Evolutionary conservation across 1,140 invertebrate genomes (phyloP), one percentile per base, ranked within the genome.

Genomic region (Drosophila chauvacae): DNA sequence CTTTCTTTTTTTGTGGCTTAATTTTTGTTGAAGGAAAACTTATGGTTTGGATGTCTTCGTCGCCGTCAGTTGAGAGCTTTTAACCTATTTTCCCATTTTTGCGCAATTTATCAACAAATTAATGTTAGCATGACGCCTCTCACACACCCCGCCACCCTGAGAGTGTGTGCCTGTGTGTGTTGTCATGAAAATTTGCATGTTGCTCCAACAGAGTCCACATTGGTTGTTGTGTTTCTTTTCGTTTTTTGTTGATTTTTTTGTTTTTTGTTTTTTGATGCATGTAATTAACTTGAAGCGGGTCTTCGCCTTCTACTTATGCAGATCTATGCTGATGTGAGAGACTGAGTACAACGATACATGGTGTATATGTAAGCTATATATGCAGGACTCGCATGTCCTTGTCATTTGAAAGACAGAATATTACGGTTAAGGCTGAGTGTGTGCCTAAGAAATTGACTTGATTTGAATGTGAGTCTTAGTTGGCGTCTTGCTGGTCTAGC

Each of bases 61-160:
- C 35, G 53, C 23, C 62, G 48, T 42, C 66, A 70, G 73, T 81
- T 77, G 62, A 87, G 84, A 66, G 80, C 85, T 77, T 84, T 84
- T 84, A 90, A 90, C 80, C 80, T 90, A 87, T 87, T 87, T 87
- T 77, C 77, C 83, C 59, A 87, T 88, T 83, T 87, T 82, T 68
- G 68, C 72, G 72, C 50, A 88, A 88, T 87, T 84, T 87, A 87
- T 90, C 80, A 90, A 84, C 68, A 84, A 88, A 88, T 88, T 88
- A 84, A 88, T 87, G 68, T 87, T 77, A 77, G 83, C 84, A 74
- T 64, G 64, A 84, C 61, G 42, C 66, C 62, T 65, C 41, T 44
- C 50, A 58, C 70, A 79, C 64, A 47, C 23, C 14, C 14, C 14
- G 13, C 13, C 20, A 7, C 13, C 45, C 14, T 7, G 14, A 13